Evolutionary conservation across 2,888 invertebrate species (phyloP).

Genomic region (Nymphalis c-album): DNA sequence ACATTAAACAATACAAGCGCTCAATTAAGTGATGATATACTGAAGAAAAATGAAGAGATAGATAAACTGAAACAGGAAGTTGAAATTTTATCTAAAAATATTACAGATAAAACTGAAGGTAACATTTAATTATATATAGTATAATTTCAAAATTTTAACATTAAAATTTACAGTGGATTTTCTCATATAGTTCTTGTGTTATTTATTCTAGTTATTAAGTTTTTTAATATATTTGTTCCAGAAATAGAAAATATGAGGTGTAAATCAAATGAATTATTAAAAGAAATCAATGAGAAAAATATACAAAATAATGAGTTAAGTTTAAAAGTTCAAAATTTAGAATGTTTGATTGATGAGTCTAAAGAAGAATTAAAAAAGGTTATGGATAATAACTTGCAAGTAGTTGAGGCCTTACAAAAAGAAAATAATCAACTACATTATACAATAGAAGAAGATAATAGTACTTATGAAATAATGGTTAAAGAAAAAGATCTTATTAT

Average conservation of each 20-base stretch:
- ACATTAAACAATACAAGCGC: slow-evolving; percentile 42
- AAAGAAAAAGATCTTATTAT: slow-evolving; percentile 56
- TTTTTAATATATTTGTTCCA: slow-evolving; percentile 40
- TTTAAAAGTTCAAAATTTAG: slow-evolving; percentile 42
- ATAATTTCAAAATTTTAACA: not conserved
- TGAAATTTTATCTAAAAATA: slow-evolving; percentile 37
- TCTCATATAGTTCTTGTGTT: too few relatives aligned
- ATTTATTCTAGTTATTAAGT: not conserved
- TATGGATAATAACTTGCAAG: slow-evolving; percentile 43
- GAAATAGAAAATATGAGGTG: slow-evolving; percentile 44
- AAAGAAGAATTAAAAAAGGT: slow-evolving; percentile 48
- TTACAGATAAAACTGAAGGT: slow-evolving; percentile 51
- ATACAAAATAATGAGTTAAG: slow-evolving; percentile 43
- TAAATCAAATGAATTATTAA: slow-evolving; percentile 37
- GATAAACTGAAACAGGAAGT: slow-evolving; percentile 45
- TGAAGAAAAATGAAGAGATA: slow-evolving; percentile 34
- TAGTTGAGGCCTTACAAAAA: slow-evolving; percentile 48
- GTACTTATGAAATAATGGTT: slow-evolving; percentile 49
- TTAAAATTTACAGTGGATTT: too few relatives aligned
- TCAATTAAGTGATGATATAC: slow-evolving; percentile 47
- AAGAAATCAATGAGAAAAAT: slow-evolving; percentile 43
- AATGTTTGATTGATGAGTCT: slow-evolving; percentile 42
- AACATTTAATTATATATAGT: slow-evolving; percentile 20
- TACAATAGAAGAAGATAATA: slow-evolving; percentile 54
- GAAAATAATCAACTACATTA: slow-evolving; percentile 57